Conservation (phyloP, 2,888 invertebrate species). For the Rotaria macrura region DNA sequence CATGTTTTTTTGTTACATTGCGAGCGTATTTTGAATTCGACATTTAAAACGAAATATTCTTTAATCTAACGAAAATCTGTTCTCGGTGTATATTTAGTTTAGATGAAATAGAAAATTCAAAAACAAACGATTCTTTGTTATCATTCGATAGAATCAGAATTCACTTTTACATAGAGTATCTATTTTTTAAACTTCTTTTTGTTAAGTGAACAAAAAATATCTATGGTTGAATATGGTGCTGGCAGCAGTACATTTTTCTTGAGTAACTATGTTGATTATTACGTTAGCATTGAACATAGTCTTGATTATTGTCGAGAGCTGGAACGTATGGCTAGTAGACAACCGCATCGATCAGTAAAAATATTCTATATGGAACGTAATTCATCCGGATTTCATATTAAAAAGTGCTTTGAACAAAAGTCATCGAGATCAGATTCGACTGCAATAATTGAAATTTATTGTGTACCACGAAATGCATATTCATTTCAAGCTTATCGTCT, state of each 20-base stretch:
- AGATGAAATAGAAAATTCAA: too few relatives aligned
- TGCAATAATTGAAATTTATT: neutral
- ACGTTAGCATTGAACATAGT: neutral
- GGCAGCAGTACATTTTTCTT: conserved; percentile 6
- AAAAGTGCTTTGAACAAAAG: neutral
- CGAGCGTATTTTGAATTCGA: too few relatives aligned
- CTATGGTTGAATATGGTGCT: conserved; percentile 3
- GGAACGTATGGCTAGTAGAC: neutral
- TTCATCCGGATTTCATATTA: neutral
- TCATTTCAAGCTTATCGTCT: neutral
- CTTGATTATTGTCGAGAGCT: neutral
- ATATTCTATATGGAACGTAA: neutral
- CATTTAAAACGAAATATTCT: too few relatives aligned
- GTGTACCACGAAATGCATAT: neutral
- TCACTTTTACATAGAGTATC: too few relatives aligned
- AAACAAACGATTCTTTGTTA: too few relatives aligned
- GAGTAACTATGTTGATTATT: neutral
- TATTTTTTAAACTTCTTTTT: neutral
- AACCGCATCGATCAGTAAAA: neutral
- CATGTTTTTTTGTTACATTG: too few relatives aligned
- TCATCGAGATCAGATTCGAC: neutral
- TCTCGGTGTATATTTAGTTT: too few relatives aligned
- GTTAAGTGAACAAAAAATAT: neutral
- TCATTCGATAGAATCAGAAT: too few relatives aligned
- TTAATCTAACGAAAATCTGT: too few relatives aligned